phyloP scores from a whole-genome alignment of 2,888 invertebrate genomes.

The Nemurella pictetii region DNA sequence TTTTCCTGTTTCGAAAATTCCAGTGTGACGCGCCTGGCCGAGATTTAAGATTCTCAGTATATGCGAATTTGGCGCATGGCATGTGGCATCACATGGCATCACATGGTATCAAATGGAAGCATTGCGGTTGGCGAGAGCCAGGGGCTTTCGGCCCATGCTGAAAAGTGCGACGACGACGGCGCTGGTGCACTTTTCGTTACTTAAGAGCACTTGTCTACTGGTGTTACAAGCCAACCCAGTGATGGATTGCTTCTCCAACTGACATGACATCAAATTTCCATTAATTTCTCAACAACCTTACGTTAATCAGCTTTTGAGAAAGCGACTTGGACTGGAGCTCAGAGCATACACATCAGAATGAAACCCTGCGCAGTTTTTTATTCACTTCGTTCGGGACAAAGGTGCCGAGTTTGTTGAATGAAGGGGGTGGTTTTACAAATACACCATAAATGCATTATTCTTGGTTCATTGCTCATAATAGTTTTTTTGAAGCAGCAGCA shows the following conservation, averaged over 20 bases:
- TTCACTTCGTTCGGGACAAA: background rate
- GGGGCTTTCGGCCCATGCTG: no score
- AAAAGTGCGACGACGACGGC: background rate
- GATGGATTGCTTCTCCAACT: constrained; percentile 41
- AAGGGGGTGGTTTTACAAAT: background rate
- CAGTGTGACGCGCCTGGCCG: no score
- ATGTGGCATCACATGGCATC: no score
- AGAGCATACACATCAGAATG: background rate
- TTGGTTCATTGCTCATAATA: background rate
- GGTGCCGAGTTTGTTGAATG: background rate
- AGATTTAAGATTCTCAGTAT: no score
- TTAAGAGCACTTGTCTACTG: constrained; percentile 1
- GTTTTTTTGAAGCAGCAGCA: background rate
- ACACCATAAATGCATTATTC: background rate
- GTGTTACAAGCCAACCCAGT: constrained; percentile 25
- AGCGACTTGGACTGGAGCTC: constrained; percentile 24
- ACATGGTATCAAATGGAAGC: no score
- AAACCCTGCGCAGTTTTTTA: background rate
- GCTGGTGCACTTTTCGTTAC: background rate
- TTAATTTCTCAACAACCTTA: constrained; percentile 43
- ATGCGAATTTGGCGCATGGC: no score
- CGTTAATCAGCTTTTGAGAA: constrained; percentile 42
- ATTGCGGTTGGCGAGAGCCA: no score
- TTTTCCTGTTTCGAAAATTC: no score
- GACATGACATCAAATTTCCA: constrained; percentile 44